Evolutionary conservation across 1,140 invertebrate genomes (phyloP).

Genomic region (Galleria mellonella): DNA sequence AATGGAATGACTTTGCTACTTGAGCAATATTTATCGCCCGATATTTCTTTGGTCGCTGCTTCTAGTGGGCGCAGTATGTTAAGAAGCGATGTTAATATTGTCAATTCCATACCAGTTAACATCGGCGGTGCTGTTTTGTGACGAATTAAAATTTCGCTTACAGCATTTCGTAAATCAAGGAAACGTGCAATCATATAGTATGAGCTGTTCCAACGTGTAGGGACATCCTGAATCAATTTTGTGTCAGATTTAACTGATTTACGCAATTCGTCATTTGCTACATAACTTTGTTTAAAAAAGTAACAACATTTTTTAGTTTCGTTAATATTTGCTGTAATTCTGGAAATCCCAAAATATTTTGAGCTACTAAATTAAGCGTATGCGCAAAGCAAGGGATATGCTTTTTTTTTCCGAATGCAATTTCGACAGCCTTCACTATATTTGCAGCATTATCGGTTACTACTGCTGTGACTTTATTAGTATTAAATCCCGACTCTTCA

Average conservation of each 20-base stretch:
- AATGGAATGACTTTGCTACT: conserved; percentile 2
- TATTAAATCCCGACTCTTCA: conserved; percentile 44
- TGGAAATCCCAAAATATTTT: conserved; percentile 1
- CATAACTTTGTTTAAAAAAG: conserved; percentile 47
- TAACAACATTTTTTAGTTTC: conserved; percentile 48
- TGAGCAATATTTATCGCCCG: not conserved
- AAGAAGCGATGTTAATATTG: not conserved
- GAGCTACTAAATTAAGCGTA: conserved; percentile 21
- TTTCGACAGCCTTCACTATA: conserved; percentile 32
- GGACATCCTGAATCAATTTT: conserved; percentile 39
- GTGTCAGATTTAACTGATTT: conserved; percentile 18
- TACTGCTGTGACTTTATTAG: conserved; percentile 45
- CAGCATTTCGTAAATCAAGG: conserved; percentile 20
- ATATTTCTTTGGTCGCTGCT: conserved; percentile 2
- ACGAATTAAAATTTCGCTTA: conserved; percentile 27
- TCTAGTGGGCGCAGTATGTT: not conserved
- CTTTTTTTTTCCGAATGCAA: conserved; percentile 31
- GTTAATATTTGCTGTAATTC: conserved; percentile 21
- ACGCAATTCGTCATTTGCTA: conserved; percentile 40
- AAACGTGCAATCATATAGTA: conserved; percentile 50
- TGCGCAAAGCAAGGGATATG: conserved; percentile 26
- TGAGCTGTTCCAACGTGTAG: conserved; percentile 47
- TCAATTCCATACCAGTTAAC: conserved; percentile 9
- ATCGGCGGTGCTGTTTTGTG: conserved; percentile 27
- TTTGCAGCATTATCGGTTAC: conserved; percentile 53